phyloP scores from a whole-genome alignment of 2,888 invertebrate species.

The Bellardia pandia region DNA sequence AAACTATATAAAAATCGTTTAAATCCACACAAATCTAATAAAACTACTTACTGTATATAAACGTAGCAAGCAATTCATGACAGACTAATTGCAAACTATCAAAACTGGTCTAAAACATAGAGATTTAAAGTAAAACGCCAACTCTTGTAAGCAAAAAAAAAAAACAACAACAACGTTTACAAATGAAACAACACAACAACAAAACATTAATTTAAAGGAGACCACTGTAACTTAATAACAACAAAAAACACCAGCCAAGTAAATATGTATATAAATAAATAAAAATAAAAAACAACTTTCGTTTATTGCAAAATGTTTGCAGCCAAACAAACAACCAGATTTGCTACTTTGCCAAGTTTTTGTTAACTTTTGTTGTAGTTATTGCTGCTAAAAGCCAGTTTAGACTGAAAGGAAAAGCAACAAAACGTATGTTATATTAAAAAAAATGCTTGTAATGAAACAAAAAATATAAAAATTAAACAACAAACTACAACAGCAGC shows the following conservation, averaged over 20 bases:
- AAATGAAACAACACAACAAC: background rate
- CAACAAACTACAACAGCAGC: background rate
- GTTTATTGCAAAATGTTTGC: constrained; percentile 71
- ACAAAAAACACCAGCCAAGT: constrained; percentile 14
- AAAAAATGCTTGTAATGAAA: background rate
- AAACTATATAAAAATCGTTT: no score
- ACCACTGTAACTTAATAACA: constrained; percentile 44
- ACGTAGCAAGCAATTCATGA: constrained; percentile 52
- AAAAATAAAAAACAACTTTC: constrained; percentile 68
- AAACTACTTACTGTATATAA: background rate
- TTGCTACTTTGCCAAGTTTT: constrained; percentile 62
- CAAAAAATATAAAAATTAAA: constrained; percentile 1
- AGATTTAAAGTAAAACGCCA: constrained; percentile 67
- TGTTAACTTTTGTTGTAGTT: constrained; percentile 11
- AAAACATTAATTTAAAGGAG: constrained; percentile 62
- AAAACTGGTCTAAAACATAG: constrained; percentile 61
- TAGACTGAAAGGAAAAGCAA: constrained; percentile 68
- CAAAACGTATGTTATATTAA: constrained; percentile 48
- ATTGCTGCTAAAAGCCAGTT: constrained; percentile 62
- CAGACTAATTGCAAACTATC: constrained; percentile 62
- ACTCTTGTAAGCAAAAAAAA: constrained; percentile 44
- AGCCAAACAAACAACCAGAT: constrained; percentile 67
- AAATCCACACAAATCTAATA: background rate
- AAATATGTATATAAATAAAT: constrained; percentile 1
- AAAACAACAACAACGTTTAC: constrained; percentile 31